phyloP scores from a whole-genome alignment of 1,140 invertebrate genomes.

The Lepidurus apus region DNA sequence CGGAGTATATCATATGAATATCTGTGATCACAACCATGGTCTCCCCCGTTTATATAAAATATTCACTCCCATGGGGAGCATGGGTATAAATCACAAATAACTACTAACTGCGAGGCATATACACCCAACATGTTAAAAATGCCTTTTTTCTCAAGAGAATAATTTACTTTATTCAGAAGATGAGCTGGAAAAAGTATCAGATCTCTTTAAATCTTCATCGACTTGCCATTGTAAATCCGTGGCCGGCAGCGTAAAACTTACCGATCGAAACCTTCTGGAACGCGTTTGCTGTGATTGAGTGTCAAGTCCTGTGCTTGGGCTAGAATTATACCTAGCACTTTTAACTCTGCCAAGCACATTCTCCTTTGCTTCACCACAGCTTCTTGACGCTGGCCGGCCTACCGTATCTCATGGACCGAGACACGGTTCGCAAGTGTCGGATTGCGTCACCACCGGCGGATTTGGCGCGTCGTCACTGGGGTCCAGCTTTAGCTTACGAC shows the following conservation, averaged over 20 bases:
- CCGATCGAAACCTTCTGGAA: slow-evolving; percentile 1
- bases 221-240: neutral
- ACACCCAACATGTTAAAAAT: neutral
- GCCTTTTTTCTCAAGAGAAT: neutral
- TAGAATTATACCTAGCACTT: neutral
- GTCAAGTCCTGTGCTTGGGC: neutral
- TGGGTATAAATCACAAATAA: neutral
- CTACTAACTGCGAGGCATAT: neutral
- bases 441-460: neutral
- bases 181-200: neutral
- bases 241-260: slow-evolving; percentile 14
- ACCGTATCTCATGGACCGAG: neutral
- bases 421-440: neutral
- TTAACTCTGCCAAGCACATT: neutral
- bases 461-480: neutral
- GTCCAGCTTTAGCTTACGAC: neutral
- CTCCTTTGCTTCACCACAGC: neutral
- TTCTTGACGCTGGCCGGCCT: neutral
- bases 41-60: neutral
- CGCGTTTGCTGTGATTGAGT: neutral
- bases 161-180: neutral
- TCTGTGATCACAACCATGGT: neutral
- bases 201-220: neutral
- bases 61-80: neutral
- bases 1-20: neutral